phyloP scores from a whole-genome alignment of 2,888 invertebrate species.

The Amphipyra tragopoginis region DNA sequence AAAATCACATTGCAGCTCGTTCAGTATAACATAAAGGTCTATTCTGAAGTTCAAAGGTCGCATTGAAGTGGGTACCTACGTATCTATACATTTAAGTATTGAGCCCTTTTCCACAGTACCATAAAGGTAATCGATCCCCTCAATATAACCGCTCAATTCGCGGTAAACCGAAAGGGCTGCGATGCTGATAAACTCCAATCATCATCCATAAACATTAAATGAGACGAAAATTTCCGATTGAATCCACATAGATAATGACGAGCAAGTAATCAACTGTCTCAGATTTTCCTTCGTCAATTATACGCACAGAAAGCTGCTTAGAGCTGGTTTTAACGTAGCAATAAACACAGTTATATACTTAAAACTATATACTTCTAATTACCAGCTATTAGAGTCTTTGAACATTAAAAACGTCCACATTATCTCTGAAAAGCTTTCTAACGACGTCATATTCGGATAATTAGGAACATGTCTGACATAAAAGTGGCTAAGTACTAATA shows the following conservation, averaged over 20 bases:
- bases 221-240: constrained; percentile 25
- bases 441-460: constrained; percentile 10
- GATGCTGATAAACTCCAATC: constrained; percentile 1
- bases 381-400: constrained; percentile 10
- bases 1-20: too few species aligned
- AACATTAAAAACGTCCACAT: constrained; percentile 19
- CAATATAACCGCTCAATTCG: neutral
- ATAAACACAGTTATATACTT: constrained; percentile 7
- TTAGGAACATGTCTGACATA: constrained; percentile 6
- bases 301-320: constrained; percentile 16
- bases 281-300: constrained; percentile 16
- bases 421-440: constrained; percentile 18
- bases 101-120: neutral
- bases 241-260: constrained; percentile 29
- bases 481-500: constrained; percentile 6
- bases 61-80: too few species aligned
- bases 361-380: constrained; percentile 5
- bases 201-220: constrained; percentile 22
- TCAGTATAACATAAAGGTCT: too few species aligned
- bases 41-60: neutral
- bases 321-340: neutral
- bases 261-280: constrained; percentile 15
- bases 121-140: neutral
- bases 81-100: neutral
- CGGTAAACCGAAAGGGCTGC: neutral